Evolutionary conservation across 1,140 invertebrate species (phyloP).

Genomic region (Tachypleus tridentatus): DNA sequence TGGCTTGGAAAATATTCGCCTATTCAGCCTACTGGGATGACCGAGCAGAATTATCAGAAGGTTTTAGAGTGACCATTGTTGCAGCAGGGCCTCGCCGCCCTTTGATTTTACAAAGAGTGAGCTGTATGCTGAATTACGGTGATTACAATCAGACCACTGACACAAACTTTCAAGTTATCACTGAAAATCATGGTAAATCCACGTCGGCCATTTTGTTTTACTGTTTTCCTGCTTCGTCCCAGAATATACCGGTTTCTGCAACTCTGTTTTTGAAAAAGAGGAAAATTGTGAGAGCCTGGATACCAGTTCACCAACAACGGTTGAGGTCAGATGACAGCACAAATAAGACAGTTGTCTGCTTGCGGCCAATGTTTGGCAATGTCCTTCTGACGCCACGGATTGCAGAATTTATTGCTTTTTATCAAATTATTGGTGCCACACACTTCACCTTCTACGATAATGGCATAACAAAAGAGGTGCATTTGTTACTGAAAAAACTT

Average conservation of each 20-base stretch:
- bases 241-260: background rate
- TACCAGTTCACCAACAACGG: conserved; percentile 1
- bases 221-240: background rate
- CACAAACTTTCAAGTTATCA: background rate
- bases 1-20: conserved; percentile 5
- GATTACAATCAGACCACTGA: conserved; percentile 1
- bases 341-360: conserved; percentile 52
- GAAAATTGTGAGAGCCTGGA: background rate
- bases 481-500: conserved; percentile 53
- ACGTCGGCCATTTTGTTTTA: conserved; percentile 5
- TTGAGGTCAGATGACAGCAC: background rate
- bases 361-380: conserved; percentile 81
- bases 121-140: background rate
- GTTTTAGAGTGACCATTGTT: too few relatives aligned
- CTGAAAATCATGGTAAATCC: conserved; percentile 9
- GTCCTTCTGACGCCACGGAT: conserved; percentile 55
- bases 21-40: conserved; percentile 18
- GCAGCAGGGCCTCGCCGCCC: too few relatives aligned
- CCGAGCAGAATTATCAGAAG: conserved; percentile 11
- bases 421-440: conserved; percentile 65
- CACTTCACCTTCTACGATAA: conserved; percentile 89
- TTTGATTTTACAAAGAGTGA: background rate
- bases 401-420: conserved; percentile 82
- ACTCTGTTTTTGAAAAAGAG: conserved; percentile 1
- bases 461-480: conserved; percentile 53